A percentile compares a stretch with the other conserved stretches of the same genome.
phyloP scores from a whole-genome alignment of 2,888 invertebrate genomes.

The Sacculina carcini region DNA sequence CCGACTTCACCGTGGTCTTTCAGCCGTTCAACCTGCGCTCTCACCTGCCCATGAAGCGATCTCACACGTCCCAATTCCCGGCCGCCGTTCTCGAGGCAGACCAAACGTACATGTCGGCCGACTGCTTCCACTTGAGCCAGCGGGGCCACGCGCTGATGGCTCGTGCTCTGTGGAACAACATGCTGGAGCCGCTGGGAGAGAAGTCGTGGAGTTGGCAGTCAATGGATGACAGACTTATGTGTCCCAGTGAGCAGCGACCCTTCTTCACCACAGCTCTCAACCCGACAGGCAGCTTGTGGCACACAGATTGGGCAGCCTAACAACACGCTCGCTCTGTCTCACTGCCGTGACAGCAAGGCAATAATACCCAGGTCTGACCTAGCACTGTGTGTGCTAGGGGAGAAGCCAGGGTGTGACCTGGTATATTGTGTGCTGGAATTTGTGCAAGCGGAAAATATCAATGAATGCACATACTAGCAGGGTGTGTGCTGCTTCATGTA shows the following conservation, averaged over 20 bases:
- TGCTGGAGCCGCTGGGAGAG: slow-evolving; percentile 27
- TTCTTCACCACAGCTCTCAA: slow-evolving; percentile 4
- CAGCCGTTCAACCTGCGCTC: slow-evolving; percentile 22
- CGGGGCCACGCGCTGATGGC: slow-evolving; percentile 17
- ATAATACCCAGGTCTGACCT: too few species aligned
- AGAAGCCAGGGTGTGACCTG: too few species aligned
- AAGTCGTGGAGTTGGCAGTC: slow-evolving; percentile 20
- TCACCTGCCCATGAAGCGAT: not conserved
- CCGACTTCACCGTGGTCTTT: slow-evolving; percentile 31
- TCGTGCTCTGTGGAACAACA: slow-evolving; percentile 33
- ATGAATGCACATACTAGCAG: too few species aligned
- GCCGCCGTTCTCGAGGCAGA: slow-evolving; percentile 20
- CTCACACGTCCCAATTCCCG: slow-evolving; percentile 5
- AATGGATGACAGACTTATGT: not conserved
- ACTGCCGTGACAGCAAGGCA: too few species aligned
- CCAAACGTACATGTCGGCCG: slow-evolving; percentile 27
- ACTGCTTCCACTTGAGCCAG: slow-evolving; percentile 31
- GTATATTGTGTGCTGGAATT: too few species aligned
- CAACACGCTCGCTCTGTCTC: too few species aligned
- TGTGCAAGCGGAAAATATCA: too few species aligned
- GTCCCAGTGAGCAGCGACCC: not conserved
- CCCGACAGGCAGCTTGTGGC: too few species aligned
- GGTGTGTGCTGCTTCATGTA: too few species aligned
- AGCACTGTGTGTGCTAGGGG: too few species aligned
- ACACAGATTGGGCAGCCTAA: too few species aligned